Conservation (phyloP, 2,113 vertebrate genomes). For the Connochaetes taurinus region DNA sequence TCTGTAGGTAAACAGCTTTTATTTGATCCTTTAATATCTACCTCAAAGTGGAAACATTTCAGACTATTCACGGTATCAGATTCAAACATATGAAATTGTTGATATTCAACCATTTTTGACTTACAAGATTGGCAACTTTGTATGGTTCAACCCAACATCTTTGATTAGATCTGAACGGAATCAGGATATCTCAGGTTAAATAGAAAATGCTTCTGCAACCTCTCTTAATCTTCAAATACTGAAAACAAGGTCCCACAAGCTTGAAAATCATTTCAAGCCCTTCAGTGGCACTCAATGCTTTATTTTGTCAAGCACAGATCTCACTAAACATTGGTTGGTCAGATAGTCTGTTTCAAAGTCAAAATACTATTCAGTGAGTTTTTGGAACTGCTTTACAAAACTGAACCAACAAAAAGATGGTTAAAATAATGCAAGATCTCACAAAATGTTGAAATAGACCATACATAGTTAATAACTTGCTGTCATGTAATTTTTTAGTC, state of each 20-base stretch:
- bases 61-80: not conserved
- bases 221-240: not conserved
- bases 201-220: not conserved
- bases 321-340: not conserved
- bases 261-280: not conserved
- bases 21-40: not conserved
- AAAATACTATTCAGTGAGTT: not conserved
- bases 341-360: not conserved
- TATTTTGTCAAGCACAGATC: not conserved
- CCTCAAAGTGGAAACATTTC: not conserved
- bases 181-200: not conserved
- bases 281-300: not conserved
- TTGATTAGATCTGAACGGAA: not conserved
- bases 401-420: not conserved
- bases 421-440: not conserved
- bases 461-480: not conserved
- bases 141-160: not conserved
- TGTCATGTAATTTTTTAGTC: not conserved
- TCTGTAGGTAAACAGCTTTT: not conserved
- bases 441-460: not conserved
- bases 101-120: not conserved
- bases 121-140: not conserved
- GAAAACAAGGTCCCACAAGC: not conserved
- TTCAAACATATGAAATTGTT: not conserved
- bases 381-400: not conserved